These are phyloP conservation scores for Phoxinus phoxinus DNA, from an alignment of 2,113 vertebrate genomes.

Conservation along the genomic window DNA sequence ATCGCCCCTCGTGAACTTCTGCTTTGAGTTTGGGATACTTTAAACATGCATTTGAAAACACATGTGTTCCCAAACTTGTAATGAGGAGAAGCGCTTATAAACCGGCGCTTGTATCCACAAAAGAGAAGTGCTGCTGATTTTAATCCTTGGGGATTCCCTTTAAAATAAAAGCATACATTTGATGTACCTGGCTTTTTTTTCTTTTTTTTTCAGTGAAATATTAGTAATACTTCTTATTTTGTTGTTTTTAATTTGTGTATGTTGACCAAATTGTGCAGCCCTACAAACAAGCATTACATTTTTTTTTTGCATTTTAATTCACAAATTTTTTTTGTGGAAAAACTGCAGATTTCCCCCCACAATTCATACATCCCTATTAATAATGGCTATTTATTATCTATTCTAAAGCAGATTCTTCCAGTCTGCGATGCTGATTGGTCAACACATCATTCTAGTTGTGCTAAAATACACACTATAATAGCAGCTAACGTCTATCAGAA, in stretches of 20 bases:
- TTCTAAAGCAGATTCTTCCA: neutral
- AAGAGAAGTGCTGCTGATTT: too few relatives aligned
- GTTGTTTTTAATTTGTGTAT: too few relatives aligned
- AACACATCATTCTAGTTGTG: neutral
- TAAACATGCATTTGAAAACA: neutral
- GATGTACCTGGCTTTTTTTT: too few relatives aligned
- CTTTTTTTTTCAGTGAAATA: too few relatives aligned
- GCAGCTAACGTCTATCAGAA: neutral
- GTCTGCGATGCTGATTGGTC: neutral
- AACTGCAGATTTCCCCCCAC: neutral
- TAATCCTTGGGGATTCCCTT: too few relatives aligned
- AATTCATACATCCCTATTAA: neutral
- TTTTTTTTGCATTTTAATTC: neutral
- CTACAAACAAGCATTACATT: neutral
- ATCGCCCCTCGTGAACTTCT: neutral
- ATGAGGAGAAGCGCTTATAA: too few relatives aligned
- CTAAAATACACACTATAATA: neutral
- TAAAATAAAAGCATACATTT: too few relatives aligned
- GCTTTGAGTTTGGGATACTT: neutral
- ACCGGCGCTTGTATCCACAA: too few relatives aligned
- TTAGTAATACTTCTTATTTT: too few relatives aligned
- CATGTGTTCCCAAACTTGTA: neutral
- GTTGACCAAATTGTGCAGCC: neutral
- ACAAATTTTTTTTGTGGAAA: neutral
- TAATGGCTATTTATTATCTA: neutral